Conservation (phyloP, 2,797 vertebrate species). For the Xiphophorus birchmanni region DNA sequence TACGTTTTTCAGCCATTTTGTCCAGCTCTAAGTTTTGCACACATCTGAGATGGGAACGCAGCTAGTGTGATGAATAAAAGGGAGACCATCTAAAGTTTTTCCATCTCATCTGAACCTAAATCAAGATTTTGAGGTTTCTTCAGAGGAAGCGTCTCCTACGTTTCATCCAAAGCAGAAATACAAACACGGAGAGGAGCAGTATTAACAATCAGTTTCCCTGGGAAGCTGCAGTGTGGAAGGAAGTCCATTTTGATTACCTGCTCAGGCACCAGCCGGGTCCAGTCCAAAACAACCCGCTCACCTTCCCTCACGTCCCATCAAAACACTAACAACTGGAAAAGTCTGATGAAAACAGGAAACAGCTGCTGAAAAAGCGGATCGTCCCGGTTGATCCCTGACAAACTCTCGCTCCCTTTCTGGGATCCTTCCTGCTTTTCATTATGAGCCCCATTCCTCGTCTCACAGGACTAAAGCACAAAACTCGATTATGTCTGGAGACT, state of each 20-base stretch:
- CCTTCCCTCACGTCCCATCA: constrained; percentile 36
- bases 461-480: not conserved
- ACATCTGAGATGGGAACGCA: too few relatives aligned
- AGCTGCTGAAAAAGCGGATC: constrained; percentile 59
- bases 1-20: too few relatives aligned
- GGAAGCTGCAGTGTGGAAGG: constrained; percentile 15
- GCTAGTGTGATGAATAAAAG: not conserved
- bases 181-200: not conserved
- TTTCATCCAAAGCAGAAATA: constrained; percentile 2
- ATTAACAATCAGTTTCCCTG: constrained; percentile 3
- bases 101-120: not conserved
- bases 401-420: constrained; percentile 20
- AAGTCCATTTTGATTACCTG: constrained; percentile 49
- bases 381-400: constrained; percentile 36
- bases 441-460: constrained; percentile 6
- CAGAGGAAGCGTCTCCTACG: not conserved
- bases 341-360: constrained; percentile 77
- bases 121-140: not conserved
- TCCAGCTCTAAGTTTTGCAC: too few relatives aligned
- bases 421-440: constrained; percentile 42
- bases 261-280: constrained; percentile 29
- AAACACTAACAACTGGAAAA: constrained; percentile 59
- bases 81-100: not conserved
- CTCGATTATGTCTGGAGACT: not conserved
- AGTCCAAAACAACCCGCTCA: constrained; percentile 2